Base-by-base conservation (phyloP, 1,140 invertebrate species). In the Octopus sinensis region DNA sequence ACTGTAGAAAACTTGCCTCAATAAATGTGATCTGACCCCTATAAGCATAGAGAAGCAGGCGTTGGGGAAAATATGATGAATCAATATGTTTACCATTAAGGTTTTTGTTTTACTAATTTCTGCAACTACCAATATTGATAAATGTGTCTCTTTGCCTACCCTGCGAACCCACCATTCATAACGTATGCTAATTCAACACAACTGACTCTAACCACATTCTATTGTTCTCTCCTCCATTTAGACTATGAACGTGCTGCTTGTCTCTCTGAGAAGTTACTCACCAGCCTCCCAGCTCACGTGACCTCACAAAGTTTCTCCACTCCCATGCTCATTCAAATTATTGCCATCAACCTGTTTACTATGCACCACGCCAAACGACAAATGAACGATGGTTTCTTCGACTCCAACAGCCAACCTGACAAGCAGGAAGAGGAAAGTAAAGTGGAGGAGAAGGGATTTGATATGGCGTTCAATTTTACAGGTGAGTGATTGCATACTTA, bases 221-320 rank as follows among this genome's bases (percentile, higher is more conserved):
- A 43, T 79, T 62, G n/a, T 7, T 73, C 54, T 81, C 54, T 80
- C 77, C 75, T 68, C 13, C 77, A 77, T 82, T 17, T 80, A 91
- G 92, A 94, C 86, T 85, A 94, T 54, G 84, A 86, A 9, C 90
- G 92, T 79, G 94, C 94, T 4, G 90, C 91, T 17, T 90, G 91
- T 4, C 91, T 94, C 53, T 86, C 92, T 93, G 30, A 92, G 92
- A 87, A 92, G 91, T 68, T 92, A 51, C 93, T 93, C n/a, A 92
- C 93, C 9, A 94, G 93, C 54, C 90, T 96, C 79, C 94, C 94
- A 4, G 93, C 94, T 1, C 92, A 95, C 68, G 93, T 96, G 1
- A 95, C 94, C 0, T 95, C 95, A 0, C 94, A 95, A 86, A 94
- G 94, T 86, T 94, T 96, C 80, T 93, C 93, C 82, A 92, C 93